Conservation (phyloP, 2,797 vertebrate species). For the Darevskia nairensis region DNA sequence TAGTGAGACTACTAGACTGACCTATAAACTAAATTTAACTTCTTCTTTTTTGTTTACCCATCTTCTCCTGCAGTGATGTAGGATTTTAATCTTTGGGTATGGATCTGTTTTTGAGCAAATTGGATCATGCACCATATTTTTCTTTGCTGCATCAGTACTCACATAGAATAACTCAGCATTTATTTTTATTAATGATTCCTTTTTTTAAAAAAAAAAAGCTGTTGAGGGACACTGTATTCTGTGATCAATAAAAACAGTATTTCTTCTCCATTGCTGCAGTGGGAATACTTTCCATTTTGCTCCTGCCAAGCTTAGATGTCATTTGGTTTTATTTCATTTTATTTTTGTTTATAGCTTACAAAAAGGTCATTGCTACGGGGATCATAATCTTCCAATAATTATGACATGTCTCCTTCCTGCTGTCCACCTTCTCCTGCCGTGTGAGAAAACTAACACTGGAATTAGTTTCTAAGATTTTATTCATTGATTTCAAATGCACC, state of each 20-base stretch:
- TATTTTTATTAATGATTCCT: conserved; percentile 65
- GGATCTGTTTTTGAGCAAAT: conserved; percentile 49
- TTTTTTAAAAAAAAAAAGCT: conserved; percentile 53
- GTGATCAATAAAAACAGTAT: conserved; percentile 64
- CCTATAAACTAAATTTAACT: not conserved
- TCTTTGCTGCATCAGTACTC: conserved; percentile 32
- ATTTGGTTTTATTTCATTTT: conserved; percentile 41
- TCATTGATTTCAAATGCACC: not conserved
- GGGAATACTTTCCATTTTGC: conserved; percentile 60
- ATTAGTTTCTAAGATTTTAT: conserved; percentile 38
- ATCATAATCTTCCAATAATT: conserved; percentile 43
- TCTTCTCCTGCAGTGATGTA: accelerated
- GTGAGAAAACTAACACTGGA: conserved; percentile 4
- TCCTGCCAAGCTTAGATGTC: conserved; percentile 54
- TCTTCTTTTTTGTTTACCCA: conserved; percentile 1
- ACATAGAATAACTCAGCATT: conserved; percentile 45
- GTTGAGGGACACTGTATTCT: conserved; percentile 53
- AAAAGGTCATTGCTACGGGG: conserved; percentile 54
- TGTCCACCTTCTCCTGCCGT: not conserved
- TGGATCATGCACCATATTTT: conserved; percentile 42
- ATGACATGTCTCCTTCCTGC: conserved; percentile 27
- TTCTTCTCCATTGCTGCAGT: conserved; percentile 54
- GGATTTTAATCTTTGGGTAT: conserved; percentile 22
- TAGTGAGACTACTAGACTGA: not conserved
- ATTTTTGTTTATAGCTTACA: conserved; percentile 43